These are phyloP conservation scores for Drosophila vallismaia DNA, from an alignment of 2,888 invertebrate species.

Conservation along the genomic window DNA sequence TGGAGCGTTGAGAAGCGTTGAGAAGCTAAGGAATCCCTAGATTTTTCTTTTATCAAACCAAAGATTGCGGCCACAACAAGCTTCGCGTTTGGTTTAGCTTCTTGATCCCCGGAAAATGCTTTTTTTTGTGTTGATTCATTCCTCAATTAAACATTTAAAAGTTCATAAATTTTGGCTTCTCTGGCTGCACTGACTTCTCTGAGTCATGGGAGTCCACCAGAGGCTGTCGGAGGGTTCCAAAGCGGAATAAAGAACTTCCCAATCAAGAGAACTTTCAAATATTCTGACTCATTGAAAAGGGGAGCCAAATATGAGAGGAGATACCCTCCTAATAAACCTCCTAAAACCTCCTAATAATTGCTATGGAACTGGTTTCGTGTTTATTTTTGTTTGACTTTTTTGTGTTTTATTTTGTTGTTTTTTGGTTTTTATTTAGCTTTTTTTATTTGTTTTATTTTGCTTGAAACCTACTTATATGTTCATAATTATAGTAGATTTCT, in stretches of 20 bases:
- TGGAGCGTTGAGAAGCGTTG: slow-evolving; percentile 41
- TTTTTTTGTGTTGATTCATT: slow-evolving; percentile 55
- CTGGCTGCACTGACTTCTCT: slow-evolving; percentile 7
- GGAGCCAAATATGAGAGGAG: neutral
- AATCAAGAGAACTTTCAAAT: neutral
- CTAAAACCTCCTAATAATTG: neutral
- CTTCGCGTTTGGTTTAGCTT: neutral
- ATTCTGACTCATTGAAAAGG: neutral
- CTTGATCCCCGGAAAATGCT: slow-evolving; percentile 18
- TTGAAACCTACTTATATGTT: slow-evolving; percentile 39
- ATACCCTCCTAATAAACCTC: neutral
- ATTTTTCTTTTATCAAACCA: neutral
- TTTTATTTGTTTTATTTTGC: slow-evolving; percentile 4
- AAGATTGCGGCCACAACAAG: slow-evolving; percentile 19
- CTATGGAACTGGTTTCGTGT: slow-evolving; percentile 36
- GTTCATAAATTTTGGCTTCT: slow-evolving; percentile 12
- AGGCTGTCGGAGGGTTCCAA: neutral
- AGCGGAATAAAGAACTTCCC: neutral
- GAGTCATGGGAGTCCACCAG: slow-evolving; percentile 22
- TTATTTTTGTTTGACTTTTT: slow-evolving; percentile 8
- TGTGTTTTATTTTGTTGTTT: neutral
- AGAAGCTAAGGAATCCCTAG: slow-evolving; percentile 6
- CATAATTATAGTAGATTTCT: slow-evolving; percentile 42
- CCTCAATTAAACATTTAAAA: slow-evolving; percentile 47
- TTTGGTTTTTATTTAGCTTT: slow-evolving; percentile 4